Base-by-base conservation (phyloP, 2,888 invertebrate species). In the Heliconius sara region DNA sequence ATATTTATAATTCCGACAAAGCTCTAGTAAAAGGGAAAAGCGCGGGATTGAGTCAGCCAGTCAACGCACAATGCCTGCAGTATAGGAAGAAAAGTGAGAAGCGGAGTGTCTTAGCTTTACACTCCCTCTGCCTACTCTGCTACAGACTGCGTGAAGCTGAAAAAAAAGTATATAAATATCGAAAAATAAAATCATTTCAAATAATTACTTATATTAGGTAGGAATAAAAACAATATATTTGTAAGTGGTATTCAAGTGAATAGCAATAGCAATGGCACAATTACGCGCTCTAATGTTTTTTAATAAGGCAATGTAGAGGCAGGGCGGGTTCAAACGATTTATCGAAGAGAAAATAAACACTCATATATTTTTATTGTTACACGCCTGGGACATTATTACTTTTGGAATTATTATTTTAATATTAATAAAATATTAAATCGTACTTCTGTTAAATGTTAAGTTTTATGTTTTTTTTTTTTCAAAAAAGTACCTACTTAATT, bases 191-290 rank as follows among this genome's bases (percentile, higher is more conserved):
- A 52, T 0, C 16, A 47, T 19, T 47, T 47, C 47, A 6, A 52
- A n/a, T n/a, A 3, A 3, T n/a, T 60, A n/a, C n/a, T n/a, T 34
- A 16, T 16, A 60, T 34, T 16, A 9, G 25, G n/a, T 73, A 73
- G 5, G 34, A 78, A 73, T 78, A 72, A 78, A 57, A 78, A 73
- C 47, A 78, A 72, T 73, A 73, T 73, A 73, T 73, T 78, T 73
- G 57, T 67, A 67, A 78, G 27, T 39, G 78, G 72, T 25, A 57
- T 25, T 47, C 72, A 47, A 73, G 34, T 67, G 73, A 16, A 73
- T 73, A 57, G 78, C 66, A 39, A 78, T 78, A 73, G 72, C 70
- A 47, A 70, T 77, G 71, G 43, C 71, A 63, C 63, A 63, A 71
- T 71, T 63, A 77, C 77, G 78, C 57, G 78, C 57, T 60, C 25